A percentile compares a stretch with the other conserved stretches of the same genome.
Conservation (phyloP, 2,113 vertebrate genomes). For the Galemys pyrenaicus region DNA sequence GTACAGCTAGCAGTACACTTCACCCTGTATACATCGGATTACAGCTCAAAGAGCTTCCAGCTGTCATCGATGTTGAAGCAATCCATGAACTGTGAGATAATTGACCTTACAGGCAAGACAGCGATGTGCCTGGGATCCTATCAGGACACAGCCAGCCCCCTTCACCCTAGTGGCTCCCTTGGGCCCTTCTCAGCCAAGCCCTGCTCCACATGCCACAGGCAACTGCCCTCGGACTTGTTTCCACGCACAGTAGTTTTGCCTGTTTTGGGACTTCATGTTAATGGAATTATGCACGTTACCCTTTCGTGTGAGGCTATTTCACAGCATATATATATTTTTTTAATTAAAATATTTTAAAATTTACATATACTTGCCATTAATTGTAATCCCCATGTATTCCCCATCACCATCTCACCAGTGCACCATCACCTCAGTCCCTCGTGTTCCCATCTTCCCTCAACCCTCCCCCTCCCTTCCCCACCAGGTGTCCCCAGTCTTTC, state of each 20-base stretch:
- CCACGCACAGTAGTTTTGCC: neutral
- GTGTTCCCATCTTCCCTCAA: too few species aligned
- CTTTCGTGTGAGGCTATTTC: neutral
- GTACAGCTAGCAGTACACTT: neutral
- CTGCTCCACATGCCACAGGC: too few species aligned
- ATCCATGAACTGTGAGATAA: neutral
- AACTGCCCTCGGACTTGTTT: accelerated
- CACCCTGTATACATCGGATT: accelerated
- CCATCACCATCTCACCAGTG: too few species aligned
- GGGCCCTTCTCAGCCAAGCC: accelerated
- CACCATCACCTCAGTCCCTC: too few species aligned
- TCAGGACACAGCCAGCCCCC: neutral
- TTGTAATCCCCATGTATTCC: too few species aligned
- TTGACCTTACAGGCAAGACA: accelerated
- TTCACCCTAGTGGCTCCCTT: neutral
- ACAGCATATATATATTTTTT: accelerated
- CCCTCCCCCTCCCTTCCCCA: too few species aligned
- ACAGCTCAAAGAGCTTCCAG: neutral
- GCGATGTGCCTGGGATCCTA: accelerated
- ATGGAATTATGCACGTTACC: accelerated
- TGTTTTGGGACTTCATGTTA: neutral
- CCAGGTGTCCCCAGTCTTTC: too few species aligned
- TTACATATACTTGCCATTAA: too few species aligned
- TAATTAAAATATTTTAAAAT: too few species aligned
- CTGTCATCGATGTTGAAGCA: neutral